Percentiles rank a stretch among this genome's conserved stretches.
Conservation (phyloP, 2,888 invertebrate species). For the Aphidoletes aphidimyza region DNA sequence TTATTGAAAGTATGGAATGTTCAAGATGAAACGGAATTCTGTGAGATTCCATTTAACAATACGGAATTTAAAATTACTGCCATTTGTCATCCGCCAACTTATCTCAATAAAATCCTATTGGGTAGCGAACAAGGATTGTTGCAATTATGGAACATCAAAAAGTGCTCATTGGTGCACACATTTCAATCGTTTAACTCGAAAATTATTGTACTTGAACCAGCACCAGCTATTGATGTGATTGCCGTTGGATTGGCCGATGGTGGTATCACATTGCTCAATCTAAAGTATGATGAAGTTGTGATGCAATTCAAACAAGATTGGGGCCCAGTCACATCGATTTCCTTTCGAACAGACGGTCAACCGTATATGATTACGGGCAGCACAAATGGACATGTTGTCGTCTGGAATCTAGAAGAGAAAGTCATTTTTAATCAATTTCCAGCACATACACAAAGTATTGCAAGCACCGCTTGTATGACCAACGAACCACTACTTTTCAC, state of each 20-base stretch:
- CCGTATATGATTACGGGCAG: constrained; percentile 90
- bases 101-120: constrained; percentile 91
- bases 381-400: constrained; percentile 83
- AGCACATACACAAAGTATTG: constrained; percentile 81
- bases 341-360: constrained; percentile 87
- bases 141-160: constrained; percentile 91
- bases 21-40: constrained; percentile 74
- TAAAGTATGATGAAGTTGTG: constrained; percentile 83
- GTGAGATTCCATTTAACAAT: constrained; percentile 76
- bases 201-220: constrained; percentile 82
- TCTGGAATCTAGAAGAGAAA: constrained; percentile 92
- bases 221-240: constrained; percentile 92
- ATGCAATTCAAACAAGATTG: constrained; percentile 91
- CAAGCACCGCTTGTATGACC: constrained; percentile 84
- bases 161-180: constrained; percentile 78
- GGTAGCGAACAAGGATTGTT: constrained; percentile 86
- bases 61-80: constrained; percentile 81
- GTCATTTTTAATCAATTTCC: constrained; percentile 83
- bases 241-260: constrained; percentile 88
- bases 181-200: constrained; percentile 79
- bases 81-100: constrained; percentile 92
- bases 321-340: constrained; percentile 85
- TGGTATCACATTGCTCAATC: constrained; percentile 85
- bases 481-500: constrained; percentile 91
- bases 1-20: constrained; percentile 87